Base-by-base conservation (phyloP, 2,113 vertebrate species). In the Muntiacus reevesi region DNA sequence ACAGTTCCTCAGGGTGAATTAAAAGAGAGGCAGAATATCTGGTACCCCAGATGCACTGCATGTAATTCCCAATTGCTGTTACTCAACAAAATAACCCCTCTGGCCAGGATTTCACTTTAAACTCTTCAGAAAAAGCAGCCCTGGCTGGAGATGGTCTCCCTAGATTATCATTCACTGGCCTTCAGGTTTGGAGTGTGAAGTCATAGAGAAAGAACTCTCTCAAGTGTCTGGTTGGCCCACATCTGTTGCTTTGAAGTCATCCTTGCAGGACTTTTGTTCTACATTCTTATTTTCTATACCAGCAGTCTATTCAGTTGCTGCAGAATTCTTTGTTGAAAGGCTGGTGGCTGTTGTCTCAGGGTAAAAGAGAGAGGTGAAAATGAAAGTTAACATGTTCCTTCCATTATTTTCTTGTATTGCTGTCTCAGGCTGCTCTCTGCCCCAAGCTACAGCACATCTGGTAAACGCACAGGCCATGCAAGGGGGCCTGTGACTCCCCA, bases 171-270 rank as follows among this genome's bases (percentile, higher is more conserved):
- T 89, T 2, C n/a, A 64, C 45, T 62, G 23, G 40, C 11, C 33
- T 90, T 93, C 45, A 57, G 21, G 9, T 0, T 85, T 88, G 43
- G 47, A 88, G 13, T n/a, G 0, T 60, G 55, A 91, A 6, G 6
- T 9, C 62, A 93, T 5, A 89, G 43, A 95, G 64, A 88, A 85
- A 57, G 43, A 93, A 91, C 15, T 84, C n/a, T 8, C 6, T 3
- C 54, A 86, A 92, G 17, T 94, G 27, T 28, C 52, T 93, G 40
- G 27, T 94, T 85, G 71, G 15, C 9, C 1, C 84, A 16, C 7
- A 27, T 47, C 15, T 91, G 25, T 25, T 92, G 94, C 85, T 97
- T 96, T 94, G 83, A 84, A 84, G 36, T 67, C 55, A 90, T 78
- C 9, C 55, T 87, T 14, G 7, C 2, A 87, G 15, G 71, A 83